Evolutionary conservation across 2,888 invertebrate genomes (phyloP), one percentile per base, ranked within the genome.

Genomic region (Caenorhabditis sp.): DNA sequence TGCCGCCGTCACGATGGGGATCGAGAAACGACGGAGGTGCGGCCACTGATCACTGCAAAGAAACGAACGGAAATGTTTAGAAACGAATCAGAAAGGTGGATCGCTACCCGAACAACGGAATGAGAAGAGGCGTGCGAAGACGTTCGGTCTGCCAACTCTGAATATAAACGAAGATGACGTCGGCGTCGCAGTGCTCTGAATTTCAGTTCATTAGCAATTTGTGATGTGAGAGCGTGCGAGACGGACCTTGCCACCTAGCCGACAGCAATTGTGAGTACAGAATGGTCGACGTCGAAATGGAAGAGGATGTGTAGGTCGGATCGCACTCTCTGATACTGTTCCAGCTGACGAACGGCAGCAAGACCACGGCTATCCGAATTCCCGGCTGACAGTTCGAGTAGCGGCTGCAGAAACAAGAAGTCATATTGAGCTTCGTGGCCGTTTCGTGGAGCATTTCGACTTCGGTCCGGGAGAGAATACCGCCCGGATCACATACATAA

Each of bases 401-500:
- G 13, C 53, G 26, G 13, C 46, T 58, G 41, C 83, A 81, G 45
- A 83, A 83, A 62, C 83, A 83, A 9, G 81, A 79, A 2, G 81
- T 80, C 79, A 83, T 74, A 32, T 83, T 83, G n/a, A 78, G 52
- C n/a, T 62, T 58, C 6, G 35, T 35, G 8, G 78, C 83, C 2
- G 79, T 83, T 9, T 45, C 46, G 24, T 80, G 76, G 11, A 83
- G 72, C 30, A 83, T 76, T 48, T 83, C 83, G 13, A 78, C 74
- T 46, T 83, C 83, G 2, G 83, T 83, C 8, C 83, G 59, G 0
- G 83, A 83, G 5, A 83, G 53, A 43, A 81, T 66, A 13, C 83
- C 83, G n/a, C 75, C 75, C 8, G 83, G 83, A 50, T 83, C 83
- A 45, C 83, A 83, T 17, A 83, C 79, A 37, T 83, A 83, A 2